A percentile compares a stretch with the other conserved stretches of the same genome.
Conservation (phyloP, 2,888 invertebrate genomes). For the Ectemnius lituratus region DNA sequence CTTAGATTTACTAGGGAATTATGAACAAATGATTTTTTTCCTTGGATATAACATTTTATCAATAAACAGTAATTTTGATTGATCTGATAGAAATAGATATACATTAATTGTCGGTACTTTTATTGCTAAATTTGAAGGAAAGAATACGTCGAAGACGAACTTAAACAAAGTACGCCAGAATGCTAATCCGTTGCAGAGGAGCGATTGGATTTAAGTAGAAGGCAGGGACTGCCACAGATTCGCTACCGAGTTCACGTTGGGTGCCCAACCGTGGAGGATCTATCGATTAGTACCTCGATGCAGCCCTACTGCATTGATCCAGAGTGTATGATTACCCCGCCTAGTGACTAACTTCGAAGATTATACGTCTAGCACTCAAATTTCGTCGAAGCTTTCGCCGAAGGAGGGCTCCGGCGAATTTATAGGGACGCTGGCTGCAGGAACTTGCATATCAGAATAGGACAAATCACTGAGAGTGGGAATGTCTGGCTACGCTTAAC, state of each 20-base stretch:
- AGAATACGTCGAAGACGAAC: too few species aligned
- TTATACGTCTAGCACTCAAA: slow-evolving; percentile 74
- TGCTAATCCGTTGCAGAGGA: too few species aligned
- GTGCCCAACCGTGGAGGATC: slow-evolving; percentile 40
- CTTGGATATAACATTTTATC: too few species aligned
- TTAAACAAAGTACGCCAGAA: not conserved
- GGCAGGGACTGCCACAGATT: slow-evolving; percentile 37
- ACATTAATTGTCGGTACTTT: too few species aligned
- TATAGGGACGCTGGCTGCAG: slow-evolving; percentile 49
- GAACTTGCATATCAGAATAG: slow-evolving; percentile 55
- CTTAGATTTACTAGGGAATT: too few species aligned
- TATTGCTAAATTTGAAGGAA: too few species aligned
- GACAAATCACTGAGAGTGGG: slow-evolving; percentile 43
- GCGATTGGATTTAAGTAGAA: too few species aligned
- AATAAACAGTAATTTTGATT: too few species aligned
- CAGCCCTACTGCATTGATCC: slow-evolving; percentile 64
- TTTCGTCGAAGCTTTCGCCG: slow-evolving; percentile 40
- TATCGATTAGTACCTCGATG: slow-evolving; percentile 58
- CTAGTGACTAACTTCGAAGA: slow-evolving; percentile 77
- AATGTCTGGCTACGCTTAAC: slow-evolving; percentile 7
- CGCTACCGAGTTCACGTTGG: slow-evolving; percentile 50
- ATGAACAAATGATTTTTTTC: too few species aligned
- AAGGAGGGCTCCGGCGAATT: slow-evolving; percentile 44
- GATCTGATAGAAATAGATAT: too few species aligned
- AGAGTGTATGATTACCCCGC: slow-evolving; percentile 77